phyloP scores from a whole-genome alignment of 2,113 vertebrate species.

The Alethe diademata region DNA sequence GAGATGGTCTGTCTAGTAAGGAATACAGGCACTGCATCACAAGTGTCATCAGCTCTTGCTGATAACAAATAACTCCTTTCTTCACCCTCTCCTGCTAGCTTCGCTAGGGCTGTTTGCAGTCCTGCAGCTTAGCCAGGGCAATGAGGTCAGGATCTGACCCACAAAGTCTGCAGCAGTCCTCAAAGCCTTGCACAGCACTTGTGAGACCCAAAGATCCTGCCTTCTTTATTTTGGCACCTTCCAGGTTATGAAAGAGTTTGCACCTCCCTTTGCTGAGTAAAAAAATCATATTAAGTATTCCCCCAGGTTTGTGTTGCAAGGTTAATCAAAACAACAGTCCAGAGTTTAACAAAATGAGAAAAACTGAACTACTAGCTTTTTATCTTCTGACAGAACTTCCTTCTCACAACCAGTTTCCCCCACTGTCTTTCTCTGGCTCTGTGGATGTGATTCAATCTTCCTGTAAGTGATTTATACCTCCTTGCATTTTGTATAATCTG shows the following conservation, averaged over 20 bases:
- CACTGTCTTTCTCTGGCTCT: neutral
- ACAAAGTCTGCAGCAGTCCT: neutral
- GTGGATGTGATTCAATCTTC: neutral
- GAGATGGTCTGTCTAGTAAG: neutral
- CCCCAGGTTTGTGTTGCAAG: neutral
- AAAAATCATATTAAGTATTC: neutral
- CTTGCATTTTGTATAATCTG: neutral
- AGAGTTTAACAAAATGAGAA: neutral
- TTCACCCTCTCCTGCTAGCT: neutral
- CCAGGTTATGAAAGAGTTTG: neutral
- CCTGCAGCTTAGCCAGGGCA: neutral
- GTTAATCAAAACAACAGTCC: neutral
- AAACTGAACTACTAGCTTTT: neutral
- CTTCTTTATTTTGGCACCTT: neutral
- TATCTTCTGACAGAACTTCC: neutral
- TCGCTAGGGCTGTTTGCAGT: neutral
- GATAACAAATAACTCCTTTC: neutral
- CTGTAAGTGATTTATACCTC: neutral
- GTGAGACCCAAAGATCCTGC: neutral
- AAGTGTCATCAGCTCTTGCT: neutral
- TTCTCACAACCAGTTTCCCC: neutral
- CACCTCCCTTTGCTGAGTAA: neutral
- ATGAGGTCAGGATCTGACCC: neutral
- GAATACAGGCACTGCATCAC: neutral
- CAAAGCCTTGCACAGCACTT: fast-evolving